These are phyloP conservation scores for Morpho helenor DNA, from an alignment of 2,888 invertebrate genomes.

Conservation along the genomic window DNA sequence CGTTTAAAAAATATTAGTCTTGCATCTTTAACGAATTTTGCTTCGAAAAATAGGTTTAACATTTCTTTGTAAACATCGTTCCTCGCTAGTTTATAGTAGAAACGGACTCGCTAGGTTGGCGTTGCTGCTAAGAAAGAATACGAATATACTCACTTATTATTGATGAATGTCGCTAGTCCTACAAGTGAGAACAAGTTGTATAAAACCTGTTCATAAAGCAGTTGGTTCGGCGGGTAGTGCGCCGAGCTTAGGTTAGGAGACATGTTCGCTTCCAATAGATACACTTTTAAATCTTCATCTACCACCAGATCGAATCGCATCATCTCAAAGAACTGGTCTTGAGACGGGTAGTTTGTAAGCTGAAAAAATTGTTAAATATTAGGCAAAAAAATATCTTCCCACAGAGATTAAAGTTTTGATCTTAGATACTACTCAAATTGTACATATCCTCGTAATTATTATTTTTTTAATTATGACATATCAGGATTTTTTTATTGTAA, in stretches of 20 bases:
- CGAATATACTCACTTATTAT: constrained; percentile 4
- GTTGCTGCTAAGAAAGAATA: too few relatives aligned
- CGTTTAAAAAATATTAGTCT: too few relatives aligned
- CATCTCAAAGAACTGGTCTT: constrained; percentile 93
- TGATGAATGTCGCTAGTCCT: constrained; percentile 62
- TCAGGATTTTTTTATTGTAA: too few relatives aligned
- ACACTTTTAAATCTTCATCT: constrained; percentile 91
- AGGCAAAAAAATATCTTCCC: not conserved
- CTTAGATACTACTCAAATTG: too few relatives aligned
- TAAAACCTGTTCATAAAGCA: constrained; percentile 95
- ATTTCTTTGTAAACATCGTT: too few relatives aligned
- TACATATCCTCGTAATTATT: too few relatives aligned
- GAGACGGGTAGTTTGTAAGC: constrained; percentile 69
- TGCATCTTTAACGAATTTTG: too few relatives aligned
- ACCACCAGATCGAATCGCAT: constrained; percentile 96
- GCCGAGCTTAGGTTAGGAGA: constrained; percentile 97
- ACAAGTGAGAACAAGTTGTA: constrained; percentile 90
- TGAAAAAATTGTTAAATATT: constrained; percentile 30
- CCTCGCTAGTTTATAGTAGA: too few relatives aligned
- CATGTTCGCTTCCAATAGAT: constrained; percentile 98
- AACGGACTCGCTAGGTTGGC: too few relatives aligned
- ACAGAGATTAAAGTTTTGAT: too few relatives aligned
- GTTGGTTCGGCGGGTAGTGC: constrained; percentile 92
- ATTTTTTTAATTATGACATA: too few relatives aligned
- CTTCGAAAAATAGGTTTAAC: too few relatives aligned